Conservation (phyloP, 2,797 vertebrate species). For the Siniperca obscura region DNA sequence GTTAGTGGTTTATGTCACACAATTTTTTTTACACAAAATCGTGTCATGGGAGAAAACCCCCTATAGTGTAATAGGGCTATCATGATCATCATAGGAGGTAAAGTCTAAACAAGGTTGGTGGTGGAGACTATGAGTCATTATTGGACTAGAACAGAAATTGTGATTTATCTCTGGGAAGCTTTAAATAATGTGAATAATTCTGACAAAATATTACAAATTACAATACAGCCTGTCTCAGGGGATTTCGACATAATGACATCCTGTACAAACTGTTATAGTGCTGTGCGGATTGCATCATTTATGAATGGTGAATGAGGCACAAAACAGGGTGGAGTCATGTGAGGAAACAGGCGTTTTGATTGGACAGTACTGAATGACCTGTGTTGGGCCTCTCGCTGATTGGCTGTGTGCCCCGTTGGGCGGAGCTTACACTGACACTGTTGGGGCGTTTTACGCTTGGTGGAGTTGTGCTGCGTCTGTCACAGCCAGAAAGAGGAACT, state of each 20-base stretch:
- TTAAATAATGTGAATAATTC: neutral
- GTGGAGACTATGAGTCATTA: neutral
- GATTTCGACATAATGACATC: conserved; percentile 18
- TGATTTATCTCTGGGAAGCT: neutral
- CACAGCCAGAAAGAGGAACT: neutral
- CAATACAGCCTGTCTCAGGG: neutral
- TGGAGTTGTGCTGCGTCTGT: conserved; percentile 46
- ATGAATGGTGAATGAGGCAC: conserved; percentile 69
- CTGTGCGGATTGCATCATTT: conserved; percentile 70
- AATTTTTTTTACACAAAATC: neutral
- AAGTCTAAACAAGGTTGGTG: neutral
- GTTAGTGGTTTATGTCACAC: neutral
- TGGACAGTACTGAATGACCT: conserved; percentile 55
- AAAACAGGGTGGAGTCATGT: conserved; percentile 57
- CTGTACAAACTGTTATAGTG: conserved; percentile 7
- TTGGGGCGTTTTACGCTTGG: conserved; percentile 67
- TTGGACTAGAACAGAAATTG: neutral
- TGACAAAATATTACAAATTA: neutral
- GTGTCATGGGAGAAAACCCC: neutral
- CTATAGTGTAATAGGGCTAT: neutral
- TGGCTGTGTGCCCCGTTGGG: conserved; percentile 75
- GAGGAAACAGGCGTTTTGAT: conserved; percentile 68
- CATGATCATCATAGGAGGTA: neutral
- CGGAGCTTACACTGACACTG: conserved; percentile 57
- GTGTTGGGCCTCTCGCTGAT: conserved; percentile 56